Base-by-base conservation (phyloP, 2,888 invertebrate species). In the Buathra laborator region DNA sequence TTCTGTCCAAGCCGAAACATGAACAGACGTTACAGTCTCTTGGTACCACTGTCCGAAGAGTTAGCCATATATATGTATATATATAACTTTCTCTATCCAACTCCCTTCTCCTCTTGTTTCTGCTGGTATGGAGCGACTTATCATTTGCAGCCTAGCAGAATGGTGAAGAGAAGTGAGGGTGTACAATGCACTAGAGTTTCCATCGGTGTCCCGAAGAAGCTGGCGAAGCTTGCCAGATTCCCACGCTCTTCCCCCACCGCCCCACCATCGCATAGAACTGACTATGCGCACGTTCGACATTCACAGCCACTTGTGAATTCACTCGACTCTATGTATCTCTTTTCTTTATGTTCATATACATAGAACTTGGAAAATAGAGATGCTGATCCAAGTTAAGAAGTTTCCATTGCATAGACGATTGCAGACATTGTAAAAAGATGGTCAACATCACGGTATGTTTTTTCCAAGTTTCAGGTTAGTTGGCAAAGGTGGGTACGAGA, bases 221-320 rank as follows among this genome's bases (percentile, higher is more conserved):
- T 78, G 59, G 59, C 78, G 53, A 78, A 70, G 78, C 81, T 77
- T 67, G 74, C 51, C 46, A 53, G 62, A 10, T 85, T 85, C 84
- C 72, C 82, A 86, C 84, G 79, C 64, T 81, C 48, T 62, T 64
- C 75, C 37, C 51, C 19, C 53, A 68, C 24, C 9, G n/a, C 24
- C 24, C 71, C n/a, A 12, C 24, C 24, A 24, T 24, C 24, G 24
- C 24, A 1, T 24, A 24, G 24, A 24, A 24, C 59, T 32, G 24
- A 10, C 46, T 56, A 53, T 80, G 71, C 37, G 56, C 67, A 46
- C 71, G 19, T 24, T 62, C 32, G 51, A 53, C 68, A 72, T 75
- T 66, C 37, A n/a, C 44, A 44, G n/a, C 72, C 44, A 44, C 68
- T 32, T 14, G 68, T 19, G 59, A 62, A 62, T 67, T 44, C 66